Conservation (phyloP, 2,113 vertebrate species). For the Isurus oxyrinchus region DNA sequence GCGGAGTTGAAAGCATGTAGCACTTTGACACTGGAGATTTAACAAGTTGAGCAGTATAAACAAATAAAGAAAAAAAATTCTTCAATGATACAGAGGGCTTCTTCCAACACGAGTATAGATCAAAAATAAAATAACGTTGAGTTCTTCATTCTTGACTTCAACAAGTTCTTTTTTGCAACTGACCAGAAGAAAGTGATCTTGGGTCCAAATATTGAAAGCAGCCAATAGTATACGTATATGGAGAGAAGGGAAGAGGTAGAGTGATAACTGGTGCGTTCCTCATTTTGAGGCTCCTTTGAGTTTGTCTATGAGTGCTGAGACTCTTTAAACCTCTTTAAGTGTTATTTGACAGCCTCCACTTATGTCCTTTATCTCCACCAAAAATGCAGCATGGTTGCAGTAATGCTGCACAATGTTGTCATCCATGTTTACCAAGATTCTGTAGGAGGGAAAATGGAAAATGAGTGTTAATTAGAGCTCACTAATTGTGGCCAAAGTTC, state of each 20-base stretch:
- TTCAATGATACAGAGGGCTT: background rate
- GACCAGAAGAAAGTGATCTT: background rate
- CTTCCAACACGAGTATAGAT: background rate
- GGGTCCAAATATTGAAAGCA: background rate
- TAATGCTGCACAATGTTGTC: slow-evolving; percentile 97
- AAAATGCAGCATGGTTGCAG: slow-evolving; percentile 91
- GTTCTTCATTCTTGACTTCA: background rate
- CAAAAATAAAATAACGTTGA: background rate
- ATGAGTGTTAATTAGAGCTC: background rate
- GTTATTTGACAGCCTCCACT: slow-evolving; percentile 79
- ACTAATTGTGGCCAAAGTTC: background rate
- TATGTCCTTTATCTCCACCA: slow-evolving; percentile 76
- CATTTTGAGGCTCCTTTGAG: background rate
- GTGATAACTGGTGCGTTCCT: background rate
- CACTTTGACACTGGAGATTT: background rate
- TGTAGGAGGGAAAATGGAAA: slow-evolving; percentile 42
- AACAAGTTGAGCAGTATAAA: background rate
- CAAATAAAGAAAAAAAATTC: background rate
- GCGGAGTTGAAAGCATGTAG: background rate
- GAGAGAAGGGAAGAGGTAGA: background rate
- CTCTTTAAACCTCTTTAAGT: slow-evolving; percentile 78
- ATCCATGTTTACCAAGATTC: slow-evolving; percentile 96
- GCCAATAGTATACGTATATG: background rate
- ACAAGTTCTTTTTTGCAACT: too few species aligned
- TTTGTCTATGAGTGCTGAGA: slow-evolving; percentile 1